A percentile compares a stretch with the other conserved stretches of the same genome.
Conservation (phyloP, 2,888 invertebrate species). For the Limnephilus lunatus region DNA sequence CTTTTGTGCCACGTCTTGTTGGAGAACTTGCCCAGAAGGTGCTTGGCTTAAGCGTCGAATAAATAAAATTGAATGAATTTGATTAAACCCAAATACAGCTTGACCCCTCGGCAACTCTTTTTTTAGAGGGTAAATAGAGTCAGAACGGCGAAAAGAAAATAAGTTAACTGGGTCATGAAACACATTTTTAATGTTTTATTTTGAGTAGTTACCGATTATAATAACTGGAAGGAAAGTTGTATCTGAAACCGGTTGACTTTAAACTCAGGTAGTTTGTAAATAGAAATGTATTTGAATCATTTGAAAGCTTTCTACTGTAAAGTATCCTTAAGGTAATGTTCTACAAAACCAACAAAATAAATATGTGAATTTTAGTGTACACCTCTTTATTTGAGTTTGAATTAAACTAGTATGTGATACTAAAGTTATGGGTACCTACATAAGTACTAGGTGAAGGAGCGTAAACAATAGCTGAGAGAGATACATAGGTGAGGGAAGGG, state of each 20-base stretch:
- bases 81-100: background rate
- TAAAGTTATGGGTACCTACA: no score
- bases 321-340: no score
- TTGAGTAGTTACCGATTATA: background rate
- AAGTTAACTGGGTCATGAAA: background rate
- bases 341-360: no score
- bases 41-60: background rate
- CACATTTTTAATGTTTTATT: background rate
- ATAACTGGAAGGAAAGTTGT: background rate
- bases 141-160: background rate
- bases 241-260: background rate
- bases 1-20: conserved; percentile 36
- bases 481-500: no score
- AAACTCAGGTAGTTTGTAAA: background rate
- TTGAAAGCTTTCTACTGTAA: no score
- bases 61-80: background rate
- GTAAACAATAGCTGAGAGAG: no score
- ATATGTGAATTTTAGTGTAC: no score
- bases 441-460: no score
- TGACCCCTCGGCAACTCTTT: background rate
- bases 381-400: no score
- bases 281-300: background rate
- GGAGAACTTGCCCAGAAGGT: background rate
- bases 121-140: background rate
- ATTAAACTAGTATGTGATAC: no score